Evolutionary conservation across 2,113 vertebrate genomes (phyloP).

Genomic region (Chiloscyllium plagiosum): DNA sequence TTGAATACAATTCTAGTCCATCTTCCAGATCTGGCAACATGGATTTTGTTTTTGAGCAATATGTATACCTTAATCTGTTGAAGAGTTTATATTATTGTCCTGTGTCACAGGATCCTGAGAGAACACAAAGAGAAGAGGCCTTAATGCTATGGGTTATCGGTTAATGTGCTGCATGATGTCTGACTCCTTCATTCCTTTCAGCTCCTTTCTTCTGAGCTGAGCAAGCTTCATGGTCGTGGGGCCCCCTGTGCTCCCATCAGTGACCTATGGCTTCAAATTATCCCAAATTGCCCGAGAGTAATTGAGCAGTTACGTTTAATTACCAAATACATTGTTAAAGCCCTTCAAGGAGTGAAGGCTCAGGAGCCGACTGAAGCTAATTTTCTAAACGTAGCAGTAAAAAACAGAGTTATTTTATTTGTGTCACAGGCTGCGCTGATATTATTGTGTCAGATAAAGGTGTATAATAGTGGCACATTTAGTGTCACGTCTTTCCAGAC

Average conservation of each 20-base stretch:
- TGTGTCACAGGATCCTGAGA: constrained; percentile 11
- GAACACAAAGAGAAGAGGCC: background rate
- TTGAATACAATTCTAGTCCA: background rate
- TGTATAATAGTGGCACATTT: background rate
- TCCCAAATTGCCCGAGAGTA: background rate
- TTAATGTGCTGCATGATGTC: background rate
- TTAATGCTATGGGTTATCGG: background rate
- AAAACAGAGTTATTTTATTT: background rate
- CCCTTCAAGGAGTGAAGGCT: background rate
- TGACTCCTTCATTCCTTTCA: background rate
- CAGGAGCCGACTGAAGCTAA: background rate
- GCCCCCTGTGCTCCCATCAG: background rate
- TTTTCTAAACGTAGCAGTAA: background rate
- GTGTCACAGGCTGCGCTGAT: background rate
- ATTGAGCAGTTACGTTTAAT: constrained; percentile 6
- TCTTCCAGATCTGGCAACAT: background rate
- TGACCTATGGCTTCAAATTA: background rate
- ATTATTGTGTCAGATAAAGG: background rate
- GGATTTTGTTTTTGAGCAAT: background rate
- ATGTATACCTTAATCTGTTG: background rate
- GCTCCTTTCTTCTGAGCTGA: background rate
- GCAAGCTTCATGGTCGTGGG: background rate
- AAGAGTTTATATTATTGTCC: background rate
- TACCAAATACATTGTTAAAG: background rate
- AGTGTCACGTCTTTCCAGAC: background rate